Percentiles rank a stretch among this genome's conserved stretches.
These are phyloP conservation scores for Neodiprion virginianus DNA, from an alignment of 1,140 invertebrate species.

Conservation along the genomic window DNA sequence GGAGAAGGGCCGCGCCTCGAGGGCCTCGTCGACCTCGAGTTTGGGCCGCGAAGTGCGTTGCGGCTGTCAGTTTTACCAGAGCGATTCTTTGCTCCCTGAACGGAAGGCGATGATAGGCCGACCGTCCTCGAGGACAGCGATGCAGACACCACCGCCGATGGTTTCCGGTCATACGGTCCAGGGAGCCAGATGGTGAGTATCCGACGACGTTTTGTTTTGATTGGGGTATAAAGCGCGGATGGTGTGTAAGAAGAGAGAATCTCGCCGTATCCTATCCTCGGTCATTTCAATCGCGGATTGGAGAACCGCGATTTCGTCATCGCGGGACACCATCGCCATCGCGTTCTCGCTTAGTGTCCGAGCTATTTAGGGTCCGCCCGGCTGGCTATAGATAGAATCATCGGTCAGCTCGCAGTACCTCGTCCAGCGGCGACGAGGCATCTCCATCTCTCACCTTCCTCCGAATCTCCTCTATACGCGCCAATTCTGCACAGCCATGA, in stretches of 20 bases:
- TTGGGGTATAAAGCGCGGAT: background rate
- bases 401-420: slow-evolving; percentile 47
- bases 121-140: slow-evolving; percentile 41
- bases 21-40: slow-evolving; percentile 71
- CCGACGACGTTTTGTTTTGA: background rate
- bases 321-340: slow-evolving; percentile 11
- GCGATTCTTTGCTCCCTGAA: slow-evolving; percentile 78
- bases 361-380: slow-evolving; percentile 60
- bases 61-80: slow-evolving; percentile 83
- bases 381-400: slow-evolving; percentile 58
- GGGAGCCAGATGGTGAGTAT: slow-evolving; percentile 35
- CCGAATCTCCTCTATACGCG: background rate
- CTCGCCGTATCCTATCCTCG: background rate
- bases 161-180: slow-evolving; percentile 8
- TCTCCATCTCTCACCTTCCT: slow-evolving; percentile 12
- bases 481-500: background rate
- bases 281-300: background rate
- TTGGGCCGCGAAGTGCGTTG: slow-evolving; percentile 75
- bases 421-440: slow-evolving; percentile 31
- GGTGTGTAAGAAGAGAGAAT: background rate
- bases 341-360: slow-evolving; percentile 29
- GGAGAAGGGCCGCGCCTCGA: slow-evolving; percentile 34
- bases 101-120: slow-evolving; percentile 68
- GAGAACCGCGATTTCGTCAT: background rate
- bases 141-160: slow-evolving; percentile 36